phyloP scores from a whole-genome alignment of 2,797 vertebrate species.

The Leptoclinus maculatus region DNA sequence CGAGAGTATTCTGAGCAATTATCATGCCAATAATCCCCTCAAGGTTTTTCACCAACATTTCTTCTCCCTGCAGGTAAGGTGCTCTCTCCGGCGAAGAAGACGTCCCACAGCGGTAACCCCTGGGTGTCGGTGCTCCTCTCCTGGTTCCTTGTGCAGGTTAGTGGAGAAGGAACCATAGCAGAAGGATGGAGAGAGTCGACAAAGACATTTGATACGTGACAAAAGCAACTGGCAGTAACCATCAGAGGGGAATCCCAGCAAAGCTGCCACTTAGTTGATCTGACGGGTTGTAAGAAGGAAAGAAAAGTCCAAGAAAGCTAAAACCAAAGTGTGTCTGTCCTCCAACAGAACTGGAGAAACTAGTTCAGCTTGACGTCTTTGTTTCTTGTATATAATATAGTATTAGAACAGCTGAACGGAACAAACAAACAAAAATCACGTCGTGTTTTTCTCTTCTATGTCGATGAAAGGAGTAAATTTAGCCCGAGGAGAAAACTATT shows the following conservation, averaged over 20 bases:
- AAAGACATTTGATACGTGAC: neutral
- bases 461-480: conserved; percentile 46
- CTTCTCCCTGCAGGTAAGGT: conserved; percentile 80
- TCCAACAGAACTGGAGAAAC: conserved; percentile 10
- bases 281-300: neutral
- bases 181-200: neutral
- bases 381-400: neutral
- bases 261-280: neutral
- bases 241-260: neutral
- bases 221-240: neutral
- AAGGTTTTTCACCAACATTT: neutral
- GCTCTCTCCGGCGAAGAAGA: conserved; percentile 87
- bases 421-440: conserved; percentile 12
- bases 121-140: conserved; percentile 91
- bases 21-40: neutral
- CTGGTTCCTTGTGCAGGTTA: conserved; percentile 93
- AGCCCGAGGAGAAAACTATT: conserved; percentile 51
- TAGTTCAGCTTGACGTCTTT: conserved; percentile 14
- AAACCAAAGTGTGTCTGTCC: neutral
- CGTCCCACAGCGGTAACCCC: conserved; percentile 88
- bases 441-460: conserved; percentile 24
- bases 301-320: neutral
- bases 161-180: conserved; percentile 19
- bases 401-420: neutral
- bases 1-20: neutral